Conservation (phyloP, 2,888 invertebrate species). For the Drosophila seclusa region DNA sequence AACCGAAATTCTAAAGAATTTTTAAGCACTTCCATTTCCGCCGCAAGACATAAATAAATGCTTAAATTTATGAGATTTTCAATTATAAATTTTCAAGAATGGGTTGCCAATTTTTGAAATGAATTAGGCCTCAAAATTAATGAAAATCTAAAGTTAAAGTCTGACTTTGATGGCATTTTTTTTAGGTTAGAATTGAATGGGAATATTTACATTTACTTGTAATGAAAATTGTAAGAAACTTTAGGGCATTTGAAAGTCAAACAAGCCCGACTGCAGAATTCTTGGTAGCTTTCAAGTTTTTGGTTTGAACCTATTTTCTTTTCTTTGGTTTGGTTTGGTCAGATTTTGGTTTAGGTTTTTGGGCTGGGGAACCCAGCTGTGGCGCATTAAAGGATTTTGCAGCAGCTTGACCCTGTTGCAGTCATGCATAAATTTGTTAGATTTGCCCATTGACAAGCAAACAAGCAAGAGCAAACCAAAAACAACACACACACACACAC, state of each 20-base stretch:
- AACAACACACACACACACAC: conserved; percentile 18
- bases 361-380: conserved; percentile 53
- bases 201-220: background rate
- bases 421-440: conserved; percentile 79
- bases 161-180: background rate
- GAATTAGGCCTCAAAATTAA: background rate
- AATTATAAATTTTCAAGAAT: background rate
- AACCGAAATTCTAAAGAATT: background rate
- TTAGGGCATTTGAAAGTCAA: conserved; percentile 22
- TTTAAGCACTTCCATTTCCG: background rate
- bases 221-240: background rate
- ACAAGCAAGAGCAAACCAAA: conserved; percentile 33
- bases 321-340: conserved; percentile 32
- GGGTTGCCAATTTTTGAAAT: background rate
- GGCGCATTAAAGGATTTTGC: conserved; percentile 76
- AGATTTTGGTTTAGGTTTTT: conserved; percentile 44
- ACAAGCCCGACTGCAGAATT: background rate
- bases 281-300: conserved; percentile 23
- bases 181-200: background rate
- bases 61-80: background rate
- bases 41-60: background rate
- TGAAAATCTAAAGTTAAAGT: background rate
- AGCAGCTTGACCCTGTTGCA: conserved; percentile 76
- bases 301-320: conserved; percentile 15
- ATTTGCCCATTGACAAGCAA: conserved; percentile 68